Percentiles rank a stretch among this genome's conserved stretches.
Evolutionary conservation across 2,113 vertebrate species (phyloP).

Genomic region (Pachycephala philippinensis): DNA sequence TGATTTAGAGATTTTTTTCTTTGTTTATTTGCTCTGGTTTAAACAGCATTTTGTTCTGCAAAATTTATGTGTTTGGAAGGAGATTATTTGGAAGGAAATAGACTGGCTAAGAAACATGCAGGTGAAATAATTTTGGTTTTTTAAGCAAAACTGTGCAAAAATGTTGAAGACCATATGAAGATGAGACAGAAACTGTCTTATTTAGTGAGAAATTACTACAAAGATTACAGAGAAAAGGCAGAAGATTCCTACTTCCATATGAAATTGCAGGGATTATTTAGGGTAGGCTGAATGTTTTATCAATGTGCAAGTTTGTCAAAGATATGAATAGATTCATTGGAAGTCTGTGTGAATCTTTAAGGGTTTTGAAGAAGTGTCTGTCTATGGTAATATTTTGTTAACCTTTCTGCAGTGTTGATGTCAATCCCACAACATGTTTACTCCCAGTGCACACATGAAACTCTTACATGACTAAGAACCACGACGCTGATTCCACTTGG

Average conservation of each 20-base stretch:
- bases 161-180: neutral
- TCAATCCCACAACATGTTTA: neutral
- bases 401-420: neutral
- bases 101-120: neutral
- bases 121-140: neutral
- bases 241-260: neutral
- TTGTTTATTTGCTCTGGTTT: neutral
- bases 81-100: neutral
- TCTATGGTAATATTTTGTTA: neutral
- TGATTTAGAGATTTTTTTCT: neutral
- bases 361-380: neutral
- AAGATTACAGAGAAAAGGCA: neutral
- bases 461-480: neutral
- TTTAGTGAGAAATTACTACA: neutral
- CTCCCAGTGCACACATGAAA: neutral
- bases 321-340: neutral
- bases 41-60: neutral
- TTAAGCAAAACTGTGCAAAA: neutral
- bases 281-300: neutral
- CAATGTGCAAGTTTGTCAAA: neutral
- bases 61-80: neutral
- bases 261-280: neutral
- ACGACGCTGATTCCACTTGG: fast-evolving
- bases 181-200: neutral
- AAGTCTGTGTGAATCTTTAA: neutral